Percentiles rank a stretch among this genome's conserved stretches.
Conservation (phyloP, 2,888 invertebrate genomes). For the Lepidochitona cinerea region DNA sequence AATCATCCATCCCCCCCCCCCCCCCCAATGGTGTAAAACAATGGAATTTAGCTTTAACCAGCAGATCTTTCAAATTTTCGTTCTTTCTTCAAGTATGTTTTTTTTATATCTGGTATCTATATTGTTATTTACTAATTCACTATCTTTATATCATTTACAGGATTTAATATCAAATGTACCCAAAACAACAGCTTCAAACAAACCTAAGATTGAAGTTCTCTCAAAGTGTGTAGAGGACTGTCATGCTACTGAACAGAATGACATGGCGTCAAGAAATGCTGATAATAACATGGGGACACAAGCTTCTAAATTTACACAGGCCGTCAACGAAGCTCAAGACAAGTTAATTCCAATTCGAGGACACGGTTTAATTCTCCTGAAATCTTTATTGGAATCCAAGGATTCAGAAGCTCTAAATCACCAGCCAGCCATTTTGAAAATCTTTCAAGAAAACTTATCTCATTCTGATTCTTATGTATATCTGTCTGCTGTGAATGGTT, state of each 20-base stretch:
- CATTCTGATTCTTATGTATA: conserved; percentile 88
- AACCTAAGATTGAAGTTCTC: neutral
- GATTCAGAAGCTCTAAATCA: conserved; percentile 77
- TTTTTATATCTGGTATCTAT: too few relatives aligned
- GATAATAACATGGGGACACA: too few relatives aligned
- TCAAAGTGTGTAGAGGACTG: neutral
- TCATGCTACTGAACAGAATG: neutral
- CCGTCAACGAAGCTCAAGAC: conserved; percentile 80
- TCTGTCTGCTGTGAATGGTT: conserved; percentile 82
- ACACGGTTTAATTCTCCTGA: conserved; percentile 83
- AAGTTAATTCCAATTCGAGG: conserved; percentile 84
- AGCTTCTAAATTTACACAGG: conserved; percentile 62
- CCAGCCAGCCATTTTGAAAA: conserved; percentile 76
- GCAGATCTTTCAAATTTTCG: too few relatives aligned
- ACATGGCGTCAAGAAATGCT: neutral
- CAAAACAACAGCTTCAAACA: too few relatives aligned
- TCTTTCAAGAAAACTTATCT: conserved; percentile 84
- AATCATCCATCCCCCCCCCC: too few relatives aligned
- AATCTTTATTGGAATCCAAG: conserved; percentile 79
- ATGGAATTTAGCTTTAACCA: too few relatives aligned
- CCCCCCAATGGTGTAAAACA: too few relatives aligned
- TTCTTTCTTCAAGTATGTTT: too few relatives aligned
- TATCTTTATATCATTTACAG: too few relatives aligned
- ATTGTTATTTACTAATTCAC: too few relatives aligned
- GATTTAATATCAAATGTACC: too few relatives aligned